A percentile compares a stretch with the other conserved stretches of the same genome.
Conservation (phyloP, 2,888 invertebrate genomes). For the Agrochola lychnidis region DNA sequence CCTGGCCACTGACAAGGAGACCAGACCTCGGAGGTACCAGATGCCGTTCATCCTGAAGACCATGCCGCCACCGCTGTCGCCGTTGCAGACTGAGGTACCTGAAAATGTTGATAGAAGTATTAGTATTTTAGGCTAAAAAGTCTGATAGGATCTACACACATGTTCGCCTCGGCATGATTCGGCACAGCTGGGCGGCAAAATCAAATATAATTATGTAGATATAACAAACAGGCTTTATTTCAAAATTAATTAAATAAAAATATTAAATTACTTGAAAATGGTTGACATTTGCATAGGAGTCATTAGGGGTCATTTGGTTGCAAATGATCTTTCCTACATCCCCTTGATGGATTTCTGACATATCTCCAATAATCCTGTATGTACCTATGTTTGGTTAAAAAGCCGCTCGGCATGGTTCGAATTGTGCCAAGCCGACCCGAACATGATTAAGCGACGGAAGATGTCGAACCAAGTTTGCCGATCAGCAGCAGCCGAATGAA, state of each 20-base stretch:
- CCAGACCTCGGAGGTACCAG: constrained; percentile 89
- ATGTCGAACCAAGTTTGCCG: background rate
- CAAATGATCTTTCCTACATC: too few relatives aligned
- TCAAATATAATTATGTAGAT: too few relatives aligned
- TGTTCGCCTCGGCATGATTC: background rate
- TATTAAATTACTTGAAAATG: too few relatives aligned
- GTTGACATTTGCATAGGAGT: too few relatives aligned
- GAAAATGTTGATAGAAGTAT: constrained; percentile 34
- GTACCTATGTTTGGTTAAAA: background rate
- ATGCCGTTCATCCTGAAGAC: constrained; percentile 82
- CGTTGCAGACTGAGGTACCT: constrained; percentile 91
- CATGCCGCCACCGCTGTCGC: constrained; percentile 90
- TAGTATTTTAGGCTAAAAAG: constrained; percentile 8
- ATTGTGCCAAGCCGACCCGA: background rate
- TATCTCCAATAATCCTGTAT: too few relatives aligned
- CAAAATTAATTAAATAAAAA: too few relatives aligned
- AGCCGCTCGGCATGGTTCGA: background rate
- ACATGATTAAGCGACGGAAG: background rate
- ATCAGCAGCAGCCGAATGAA: background rate
- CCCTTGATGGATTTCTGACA: too few relatives aligned
- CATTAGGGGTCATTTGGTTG: too few relatives aligned
- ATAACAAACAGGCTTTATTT: too few relatives aligned
- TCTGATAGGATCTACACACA: background rate
- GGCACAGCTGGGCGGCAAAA: background rate
- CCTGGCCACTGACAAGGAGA: constrained; percentile 90